Evolutionary conservation across 2,797 vertebrate genomes (phyloP), one percentile per base, ranked within the genome.

Genomic region (Cichlasoma orientale): DNA sequence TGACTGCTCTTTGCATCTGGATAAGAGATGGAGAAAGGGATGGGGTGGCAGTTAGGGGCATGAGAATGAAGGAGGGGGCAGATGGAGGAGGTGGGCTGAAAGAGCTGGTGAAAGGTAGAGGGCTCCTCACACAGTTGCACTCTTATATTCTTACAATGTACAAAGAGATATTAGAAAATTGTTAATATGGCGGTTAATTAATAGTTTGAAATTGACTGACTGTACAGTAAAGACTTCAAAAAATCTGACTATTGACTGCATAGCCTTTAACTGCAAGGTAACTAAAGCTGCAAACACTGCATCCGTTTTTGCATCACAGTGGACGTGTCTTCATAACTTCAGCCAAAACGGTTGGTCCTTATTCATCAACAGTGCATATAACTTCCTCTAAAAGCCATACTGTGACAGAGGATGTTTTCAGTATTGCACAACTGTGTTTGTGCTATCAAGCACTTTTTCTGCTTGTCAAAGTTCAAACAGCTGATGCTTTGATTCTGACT

Each of bases 1-100:
- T 94, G 96, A 96, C 96, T 97, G 86, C 93, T 93, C 92, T 95
- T 80, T 86, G 95, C 95, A 96, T 96, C 68, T 92, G 95, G 95
- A 95, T 95, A 94, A 96, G 94, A 92, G 94, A 84, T 84, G 91
- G 94, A 93, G 92, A 91, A 92, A 88, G 94, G 89, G 92, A 90
- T 88, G 92, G 73, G 68, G 73, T 33, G 25, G 63, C 36, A 87
- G 86, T 83, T 91, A 93, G 86, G 59, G 78, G 76, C 80, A 90
- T 88, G 93, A 93, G 88, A 86, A 82, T 74, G 85, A 89, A 86
- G 86, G 81, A 66, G 83, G 80, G 83, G 83, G 74, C 89, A 93
- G 56, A 83, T 89, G 82, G 79, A 83, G 56, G 75, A 74, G 75
- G 78, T 58, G 31, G 75, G 47, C 38, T 3, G 56, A 33, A 87